A percentile compares a stretch with the other conserved stretches of the same genome.
Conservation (phyloP, 2,113 vertebrate species). For the Macquaria australasica region DNA sequence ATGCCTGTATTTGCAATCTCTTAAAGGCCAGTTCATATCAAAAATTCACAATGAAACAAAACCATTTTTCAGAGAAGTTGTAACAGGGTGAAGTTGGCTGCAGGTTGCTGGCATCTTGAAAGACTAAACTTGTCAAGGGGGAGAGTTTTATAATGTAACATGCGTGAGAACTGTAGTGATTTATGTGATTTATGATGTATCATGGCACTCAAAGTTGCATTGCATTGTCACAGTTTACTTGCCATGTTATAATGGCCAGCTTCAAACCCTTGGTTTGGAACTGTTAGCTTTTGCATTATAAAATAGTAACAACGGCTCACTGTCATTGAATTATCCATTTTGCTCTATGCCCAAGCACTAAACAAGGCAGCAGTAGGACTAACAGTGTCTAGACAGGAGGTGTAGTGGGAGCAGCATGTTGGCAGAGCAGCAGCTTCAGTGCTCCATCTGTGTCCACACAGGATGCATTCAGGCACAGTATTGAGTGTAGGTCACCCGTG, state of each 20-base stretch:
- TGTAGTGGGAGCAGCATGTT: too few relatives aligned
- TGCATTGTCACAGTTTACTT: too few relatives aligned
- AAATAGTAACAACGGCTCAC: not conserved
- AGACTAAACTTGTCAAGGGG: not conserved
- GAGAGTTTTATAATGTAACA: not conserved
- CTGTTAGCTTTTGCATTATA: not conserved
- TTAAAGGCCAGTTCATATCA: conserved; percentile 46
- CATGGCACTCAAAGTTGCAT: not conserved
- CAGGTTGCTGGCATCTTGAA: not conserved
- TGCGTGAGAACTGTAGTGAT: not conserved
- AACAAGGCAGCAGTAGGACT: not conserved
- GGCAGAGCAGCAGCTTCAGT: not conserved
- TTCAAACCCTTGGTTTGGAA: not conserved
- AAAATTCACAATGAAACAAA: conserved; percentile 24
- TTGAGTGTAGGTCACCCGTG: not conserved
- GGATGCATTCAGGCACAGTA: not conserved
- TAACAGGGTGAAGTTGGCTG: conserved; percentile 4
- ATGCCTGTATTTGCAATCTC: conserved; percentile 11
- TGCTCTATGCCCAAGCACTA: not conserved
- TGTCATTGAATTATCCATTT: not conserved
- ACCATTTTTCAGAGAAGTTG: conserved; percentile 14
- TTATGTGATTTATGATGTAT: not conserved
- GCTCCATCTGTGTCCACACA: not conserved
- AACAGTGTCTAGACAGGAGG: too few relatives aligned
- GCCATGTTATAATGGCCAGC: not conserved